Evolutionary conservation across 1,140 invertebrate genomes (phyloP), one percentile per base, ranked within the genome.

Genomic region (Stenopsyche tienmushanensis): DNA sequence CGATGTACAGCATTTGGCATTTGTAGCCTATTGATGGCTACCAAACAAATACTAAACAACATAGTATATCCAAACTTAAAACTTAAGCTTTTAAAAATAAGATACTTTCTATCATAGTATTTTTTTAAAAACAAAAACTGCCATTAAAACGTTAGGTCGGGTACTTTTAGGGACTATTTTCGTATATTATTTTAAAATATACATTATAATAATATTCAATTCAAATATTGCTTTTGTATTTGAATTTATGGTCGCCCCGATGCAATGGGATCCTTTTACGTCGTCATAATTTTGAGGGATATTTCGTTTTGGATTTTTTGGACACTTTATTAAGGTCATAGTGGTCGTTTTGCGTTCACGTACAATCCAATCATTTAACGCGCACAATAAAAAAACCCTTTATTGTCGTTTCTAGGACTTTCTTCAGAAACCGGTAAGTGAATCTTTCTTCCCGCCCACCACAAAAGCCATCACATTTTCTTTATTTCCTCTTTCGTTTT

Each of bases 291-390:
- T 15, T 44, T 44, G n/a, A 44, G 41, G 41, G 41, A 44, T 44
- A 44, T 44, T 44, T 44, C 18, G 18, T 44, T 17, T 13, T 3
- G 41, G 41, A 44, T 44, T 13, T 44, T 44, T 2, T 17, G 13
- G 41, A 17, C 18, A 2, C 3, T 13, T 44, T 13, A 44, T 13
- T 44, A 13, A 9, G 41, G 18, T 15, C 41, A 17, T 13, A 42
- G 13, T 9, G 9, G 41, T 42, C 18, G 2, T 42, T 42, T 7
- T n/a, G n/a, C n/a, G n/a, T n/a, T n/a, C 9, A 15, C 41, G 41
- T 15, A 9, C 13, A 15, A 15, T 52, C 20, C 49, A 21, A 52
- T 52, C 49, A 24, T 52, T 52, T 52, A 52, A 52, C 49, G 20
- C 21, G 20, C 49, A 24, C 49, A 52, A 52, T 52, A 52, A 52